Percentiles rank a stretch among this genome's conserved stretches.
These are phyloP conservation scores for Leucosticte australis DNA, from an alignment of 2,113 vertebrate species.

Conservation along the genomic window DNA sequence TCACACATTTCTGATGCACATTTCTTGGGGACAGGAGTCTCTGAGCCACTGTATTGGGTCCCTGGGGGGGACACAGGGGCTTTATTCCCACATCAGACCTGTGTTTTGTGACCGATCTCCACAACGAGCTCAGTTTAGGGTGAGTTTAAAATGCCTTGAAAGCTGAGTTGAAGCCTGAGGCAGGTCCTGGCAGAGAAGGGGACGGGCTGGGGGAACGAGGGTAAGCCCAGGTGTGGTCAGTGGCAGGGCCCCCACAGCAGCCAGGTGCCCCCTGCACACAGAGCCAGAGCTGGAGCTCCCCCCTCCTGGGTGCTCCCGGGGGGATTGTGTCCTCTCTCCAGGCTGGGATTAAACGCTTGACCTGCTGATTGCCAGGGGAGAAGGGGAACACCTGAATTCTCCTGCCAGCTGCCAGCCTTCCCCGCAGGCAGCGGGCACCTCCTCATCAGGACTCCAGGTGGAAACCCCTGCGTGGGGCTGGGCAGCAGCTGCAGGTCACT, in stretches of 20 bases:
- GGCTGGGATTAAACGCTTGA: neutral
- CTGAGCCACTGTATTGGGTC: fast-evolving
- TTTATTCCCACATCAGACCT: neutral
- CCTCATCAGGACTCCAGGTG: fast-evolving
- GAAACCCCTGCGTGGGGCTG: fast-evolving
- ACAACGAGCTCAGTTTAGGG: neutral
- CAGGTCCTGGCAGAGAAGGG: neutral
- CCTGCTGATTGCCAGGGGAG: neutral
- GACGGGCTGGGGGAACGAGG: neutral
- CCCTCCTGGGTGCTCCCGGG: neutral
- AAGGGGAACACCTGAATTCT: neutral
- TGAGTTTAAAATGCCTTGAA: neutral
- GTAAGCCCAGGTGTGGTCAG: neutral
- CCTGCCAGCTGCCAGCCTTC: neutral
- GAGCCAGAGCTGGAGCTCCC: neutral
- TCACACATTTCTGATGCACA: neutral
- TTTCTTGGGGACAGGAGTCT: neutral
- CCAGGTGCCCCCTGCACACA: neutral
- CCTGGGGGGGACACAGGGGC: neutral
- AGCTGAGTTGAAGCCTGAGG: neutral
- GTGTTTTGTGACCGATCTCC: neutral
- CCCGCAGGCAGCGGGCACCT: neutral
- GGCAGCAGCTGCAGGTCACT: neutral
- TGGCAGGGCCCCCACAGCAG: neutral
- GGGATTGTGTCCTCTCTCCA: neutral